These are phyloP conservation scores for Pangasius mekongensis DNA, from an alignment of 2,797 vertebrate genomes.

Conservation along the genomic window DNA sequence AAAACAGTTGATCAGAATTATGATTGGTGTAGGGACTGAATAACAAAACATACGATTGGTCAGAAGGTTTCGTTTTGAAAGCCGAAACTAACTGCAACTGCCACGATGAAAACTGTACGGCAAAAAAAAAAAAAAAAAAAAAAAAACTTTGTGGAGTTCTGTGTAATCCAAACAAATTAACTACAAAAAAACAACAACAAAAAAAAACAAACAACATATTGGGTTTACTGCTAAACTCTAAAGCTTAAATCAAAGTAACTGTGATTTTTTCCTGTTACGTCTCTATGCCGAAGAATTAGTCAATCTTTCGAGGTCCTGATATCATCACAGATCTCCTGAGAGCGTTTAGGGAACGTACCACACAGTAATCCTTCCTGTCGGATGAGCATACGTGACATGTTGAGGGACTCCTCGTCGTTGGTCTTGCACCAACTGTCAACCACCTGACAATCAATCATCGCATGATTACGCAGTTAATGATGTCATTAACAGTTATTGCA, in stretches of 20 bases:
- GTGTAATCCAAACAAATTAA: not conserved
- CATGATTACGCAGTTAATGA: not conserved
- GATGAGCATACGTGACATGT: constrained; percentile 89
- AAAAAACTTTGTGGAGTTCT: not conserved
- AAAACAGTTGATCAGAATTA: not conserved
- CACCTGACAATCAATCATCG: constrained; percentile 69
- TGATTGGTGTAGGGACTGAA: too few species aligned
- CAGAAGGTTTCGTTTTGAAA: not conserved
- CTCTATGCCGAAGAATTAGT: not conserved
- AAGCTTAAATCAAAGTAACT: not conserved
- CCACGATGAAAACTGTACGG: not conserved
- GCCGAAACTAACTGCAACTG: too few species aligned
- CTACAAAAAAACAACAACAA: too few species aligned
- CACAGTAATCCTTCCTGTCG: constrained; percentile 92
- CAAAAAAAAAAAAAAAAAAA: not conserved
- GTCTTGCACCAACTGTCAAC: constrained; percentile 92
- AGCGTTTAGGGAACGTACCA: constrained; percentile 68
- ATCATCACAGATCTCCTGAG: not conserved
- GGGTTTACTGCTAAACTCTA: not conserved
- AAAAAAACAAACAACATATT: not conserved
- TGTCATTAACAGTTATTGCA: not conserved
- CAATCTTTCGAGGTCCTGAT: not conserved
- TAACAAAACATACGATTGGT: not conserved
- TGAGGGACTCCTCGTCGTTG: constrained; percentile 87
- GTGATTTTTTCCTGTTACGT: not conserved